A percentile compares a stretch with the other conserved stretches of the same genome.
phyloP scores from a whole-genome alignment of 1,140 invertebrate species.

The Listronotus oregonensis region DNA sequence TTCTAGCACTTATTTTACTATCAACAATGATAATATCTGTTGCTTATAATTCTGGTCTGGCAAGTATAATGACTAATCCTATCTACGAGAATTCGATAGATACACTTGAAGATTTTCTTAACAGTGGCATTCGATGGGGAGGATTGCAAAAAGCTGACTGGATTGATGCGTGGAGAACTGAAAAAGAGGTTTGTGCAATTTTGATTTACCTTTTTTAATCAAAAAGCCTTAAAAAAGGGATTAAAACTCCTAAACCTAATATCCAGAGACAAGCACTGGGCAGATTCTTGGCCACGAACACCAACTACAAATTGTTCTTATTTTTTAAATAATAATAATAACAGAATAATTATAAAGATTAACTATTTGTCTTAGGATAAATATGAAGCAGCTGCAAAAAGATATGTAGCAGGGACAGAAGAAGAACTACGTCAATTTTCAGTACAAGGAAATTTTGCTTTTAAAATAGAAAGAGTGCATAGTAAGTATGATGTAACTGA shows the following conservation, averaged over 20 bases:
- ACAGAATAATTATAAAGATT: too few species aligned
- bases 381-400: constrained; percentile 3
- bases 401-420: not conserved
- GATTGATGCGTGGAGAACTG: constrained; percentile 10
- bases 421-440: not conserved
- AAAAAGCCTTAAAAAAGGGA: too few species aligned
- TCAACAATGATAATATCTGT: constrained; percentile 57
- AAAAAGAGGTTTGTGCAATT: not conserved
- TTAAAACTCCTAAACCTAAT: too few species aligned
- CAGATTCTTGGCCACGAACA: too few species aligned
- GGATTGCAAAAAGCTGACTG: constrained; percentile 32
- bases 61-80: constrained; percentile 63
- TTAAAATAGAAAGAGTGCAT: constrained; percentile 12
- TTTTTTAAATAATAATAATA: too few species aligned
- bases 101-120: constrained; percentile 42
- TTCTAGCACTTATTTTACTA: constrained; percentile 53
- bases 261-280: too few species aligned
- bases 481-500: constrained; percentile 5
- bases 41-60: constrained; percentile 60
- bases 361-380: constrained; percentile 6
- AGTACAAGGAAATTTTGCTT: constrained; percentile 5
- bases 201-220: too few species aligned
- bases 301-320: too few species aligned
- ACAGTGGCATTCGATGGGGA: constrained; percentile 40
- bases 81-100: constrained; percentile 45